phyloP scores from a whole-genome alignment of 2,888 invertebrate species.

The Nemoura dubitans region DNA sequence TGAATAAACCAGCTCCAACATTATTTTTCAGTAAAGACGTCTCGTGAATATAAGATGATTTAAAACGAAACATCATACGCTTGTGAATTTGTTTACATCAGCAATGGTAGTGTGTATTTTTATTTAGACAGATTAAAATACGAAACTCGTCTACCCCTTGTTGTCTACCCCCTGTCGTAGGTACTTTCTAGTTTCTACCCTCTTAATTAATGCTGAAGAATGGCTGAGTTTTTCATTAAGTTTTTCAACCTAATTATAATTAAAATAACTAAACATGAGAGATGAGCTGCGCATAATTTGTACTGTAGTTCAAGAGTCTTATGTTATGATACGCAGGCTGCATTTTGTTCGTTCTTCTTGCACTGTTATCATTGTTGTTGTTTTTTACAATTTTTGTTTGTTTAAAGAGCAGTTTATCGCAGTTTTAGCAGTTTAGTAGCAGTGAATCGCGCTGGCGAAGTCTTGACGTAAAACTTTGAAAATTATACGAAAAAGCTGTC shows the following conservation, averaged over 20 bases:
- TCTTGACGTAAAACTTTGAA: not conserved
- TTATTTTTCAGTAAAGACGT: not conserved
- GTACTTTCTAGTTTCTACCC: not conserved
- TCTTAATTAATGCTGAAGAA: not conserved
- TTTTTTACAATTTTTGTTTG: too few species aligned
- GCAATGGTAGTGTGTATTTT: not conserved
- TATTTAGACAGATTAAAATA: too few species aligned
- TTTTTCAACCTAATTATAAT: not conserved
- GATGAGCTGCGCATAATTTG: slow-evolving; percentile 4
- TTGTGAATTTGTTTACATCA: not conserved
- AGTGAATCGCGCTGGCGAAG: not conserved
- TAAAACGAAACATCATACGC: not conserved
- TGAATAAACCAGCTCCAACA: not conserved
- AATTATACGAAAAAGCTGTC: not conserved
- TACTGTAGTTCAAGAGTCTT: not conserved
- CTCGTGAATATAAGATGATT: too few species aligned
- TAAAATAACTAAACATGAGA: slow-evolving; percentile 10
- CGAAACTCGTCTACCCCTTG: too few species aligned
- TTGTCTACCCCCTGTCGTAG: too few species aligned
- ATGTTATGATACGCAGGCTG: not conserved
- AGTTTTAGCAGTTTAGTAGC: too few species aligned
- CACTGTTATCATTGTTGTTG: too few species aligned
- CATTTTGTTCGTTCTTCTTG: not conserved
- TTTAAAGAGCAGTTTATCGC: not conserved
- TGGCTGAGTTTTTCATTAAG: not conserved